A percentile compares a stretch with the other conserved stretches of the same genome.
These are phyloP conservation scores for Gordius sp. DNA, from an alignment of 2,888 invertebrate genomes.

Conservation along the genomic window DNA sequence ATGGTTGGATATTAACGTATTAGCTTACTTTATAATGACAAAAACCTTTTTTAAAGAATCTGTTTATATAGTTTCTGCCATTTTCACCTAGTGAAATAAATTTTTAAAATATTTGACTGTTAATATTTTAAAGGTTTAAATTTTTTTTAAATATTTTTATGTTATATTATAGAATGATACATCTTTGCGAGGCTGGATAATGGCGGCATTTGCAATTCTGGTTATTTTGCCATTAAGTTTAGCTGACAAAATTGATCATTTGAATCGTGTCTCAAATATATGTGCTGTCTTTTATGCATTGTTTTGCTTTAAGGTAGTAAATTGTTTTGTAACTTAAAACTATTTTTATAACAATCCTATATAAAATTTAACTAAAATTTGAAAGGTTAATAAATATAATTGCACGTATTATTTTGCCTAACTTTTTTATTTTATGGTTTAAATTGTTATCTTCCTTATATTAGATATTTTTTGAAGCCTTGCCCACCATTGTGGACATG, in stretches of 20 bases:
- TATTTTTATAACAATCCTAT: not conserved
- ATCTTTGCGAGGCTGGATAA: conserved; percentile 33
- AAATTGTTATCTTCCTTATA: conserved; percentile 19
- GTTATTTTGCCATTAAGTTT: conserved; percentile 67
- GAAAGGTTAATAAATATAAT: conserved; percentile 15
- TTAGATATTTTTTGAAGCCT: conserved; percentile 51
- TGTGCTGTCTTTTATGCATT: conserved; percentile 71
- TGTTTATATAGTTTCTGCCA: no score
- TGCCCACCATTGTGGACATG: conserved; percentile 43
- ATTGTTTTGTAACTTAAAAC: conserved; percentile 35
- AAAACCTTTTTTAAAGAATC: not conserved
- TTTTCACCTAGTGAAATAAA: no score
- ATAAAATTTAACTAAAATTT: conserved; percentile 38
- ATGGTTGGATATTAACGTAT: conserved; percentile 37
- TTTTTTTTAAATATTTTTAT: no score
- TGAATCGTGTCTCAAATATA: conserved; percentile 57
- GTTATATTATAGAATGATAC: conserved; percentile 34
- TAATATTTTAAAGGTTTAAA: no score
- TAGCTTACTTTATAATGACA: not conserved
- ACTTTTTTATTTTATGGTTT: conserved; percentile 17
- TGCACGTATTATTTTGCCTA: not conserved
- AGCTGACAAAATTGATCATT: conserved; percentile 58
- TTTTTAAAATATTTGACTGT: no score
- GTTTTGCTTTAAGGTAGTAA: conserved; percentile 32
- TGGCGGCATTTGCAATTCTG: conserved; percentile 29